These are phyloP conservation scores for fruit fly (Drosophila melanogaster) DNA, from an alignment of 1,140 invertebrate genomes.

Conservation along the genomic window Release_6_plus_ISO1_MT NT_037436.4:21395001-21395500, in stretches of 20 bases:
- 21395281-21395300: slow-evolving; percentile 67
- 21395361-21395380: slow-evolving; percentile 36
- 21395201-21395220: slow-evolving; percentile 3
- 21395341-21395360: slow-evolving; percentile 56
- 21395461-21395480: too few relatives aligned
- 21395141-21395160: slow-evolving; percentile 46
- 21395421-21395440: too few relatives aligned
- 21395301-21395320: slow-evolving; percentile 57
- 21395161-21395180: slow-evolving; percentile 27
- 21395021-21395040: not conserved
- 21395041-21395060: slow-evolving; percentile 12
- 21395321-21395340: slow-evolving; percentile 52
- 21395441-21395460: too few relatives aligned
- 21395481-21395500: too few relatives aligned
- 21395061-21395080: slow-evolving; percentile 3
- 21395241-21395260: slow-evolving; percentile 6
- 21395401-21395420: not conserved
- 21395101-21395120: slow-evolving; percentile 72
- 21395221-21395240: slow-evolving; percentile 29
- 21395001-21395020: slow-evolving; percentile 65
- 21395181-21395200: not conserved
- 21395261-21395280: slow-evolving; percentile 49
- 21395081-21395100: slow-evolving; percentile 31
- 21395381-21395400: slow-evolving; percentile 4
- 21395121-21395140: slow-evolving; percentile 64